Percentiles rank a stretch among this genome's conserved stretches.
Conservation (phyloP, 2,888 invertebrate species). For the Pterostichus niger region DNA sequence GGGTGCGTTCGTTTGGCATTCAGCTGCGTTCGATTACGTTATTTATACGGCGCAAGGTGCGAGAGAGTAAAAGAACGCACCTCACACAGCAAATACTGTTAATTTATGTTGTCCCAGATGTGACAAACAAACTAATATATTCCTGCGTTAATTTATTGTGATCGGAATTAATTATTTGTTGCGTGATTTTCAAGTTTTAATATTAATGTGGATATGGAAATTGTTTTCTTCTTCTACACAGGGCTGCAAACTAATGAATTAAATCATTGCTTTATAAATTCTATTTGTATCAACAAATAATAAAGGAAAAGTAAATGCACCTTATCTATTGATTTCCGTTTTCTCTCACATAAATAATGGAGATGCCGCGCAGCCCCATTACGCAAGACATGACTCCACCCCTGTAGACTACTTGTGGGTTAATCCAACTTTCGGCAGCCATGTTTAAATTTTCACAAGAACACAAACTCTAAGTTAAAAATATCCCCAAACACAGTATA, state of each 20-base stretch:
- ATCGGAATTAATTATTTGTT: conserved; percentile 40
- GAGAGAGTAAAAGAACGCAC: conserved; percentile 41
- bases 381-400: conserved; percentile 9
- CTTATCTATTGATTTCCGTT: conserved; percentile 4
- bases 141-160: conserved; percentile 43
- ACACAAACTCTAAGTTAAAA: too few species aligned
- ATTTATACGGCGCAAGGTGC: conserved; percentile 37
- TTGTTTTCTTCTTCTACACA: not conserved
- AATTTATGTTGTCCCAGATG: conserved; percentile 55
- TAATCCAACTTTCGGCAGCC: not conserved
- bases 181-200: conserved; percentile 40
- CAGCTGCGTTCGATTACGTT: conserved; percentile 36
- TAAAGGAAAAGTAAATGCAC: too few species aligned
- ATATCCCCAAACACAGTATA: too few species aligned
- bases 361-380: not conserved
- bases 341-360: not conserved
- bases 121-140: conserved; percentile 54
- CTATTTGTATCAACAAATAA: not conserved
- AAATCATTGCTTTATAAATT: too few species aligned
- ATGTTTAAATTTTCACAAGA: not conserved
- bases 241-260: too few species aligned
- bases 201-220: conserved; percentile 32
- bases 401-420: not conserved
- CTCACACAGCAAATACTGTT: conserved; percentile 7
- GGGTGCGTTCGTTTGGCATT: conserved; percentile 45